Evolutionary conservation across 2,888 invertebrate species (phyloP).

Genomic region (Endotricha flammealis): DNA sequence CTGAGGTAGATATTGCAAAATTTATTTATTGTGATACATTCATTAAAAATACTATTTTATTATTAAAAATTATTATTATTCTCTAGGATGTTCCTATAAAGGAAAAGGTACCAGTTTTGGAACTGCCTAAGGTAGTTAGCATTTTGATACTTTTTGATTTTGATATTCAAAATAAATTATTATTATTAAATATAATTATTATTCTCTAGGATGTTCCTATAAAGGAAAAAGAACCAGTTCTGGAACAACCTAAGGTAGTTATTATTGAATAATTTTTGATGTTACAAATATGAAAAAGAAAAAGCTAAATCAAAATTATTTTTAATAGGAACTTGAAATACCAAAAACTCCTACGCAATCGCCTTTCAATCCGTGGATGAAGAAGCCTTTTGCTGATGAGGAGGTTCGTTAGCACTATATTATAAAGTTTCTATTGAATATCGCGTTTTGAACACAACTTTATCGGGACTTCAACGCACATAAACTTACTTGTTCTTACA

Average conservation of each 20-base stretch:
- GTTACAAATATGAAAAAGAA: background rate
- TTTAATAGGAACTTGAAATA: conserved; percentile 23
- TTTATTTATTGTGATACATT: background rate
- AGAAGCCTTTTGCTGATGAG: conserved; percentile 12
- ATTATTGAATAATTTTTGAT: background rate
- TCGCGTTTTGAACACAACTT: background rate
- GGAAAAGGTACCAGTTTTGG: conserved; percentile 3
- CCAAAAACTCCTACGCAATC: conserved; percentile 17
- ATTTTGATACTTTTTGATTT: background rate
- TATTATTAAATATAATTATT: background rate
- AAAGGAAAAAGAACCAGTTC: conserved; percentile 3
- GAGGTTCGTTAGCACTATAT: conserved; percentile 16
- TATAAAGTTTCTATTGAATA: background rate
- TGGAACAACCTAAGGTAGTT: conserved; percentile 12
- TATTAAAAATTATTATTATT: background rate
- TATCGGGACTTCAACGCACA: too few relatives aligned
- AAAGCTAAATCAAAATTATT: background rate
- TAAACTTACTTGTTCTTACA: too few relatives aligned
- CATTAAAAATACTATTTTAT: background rate
- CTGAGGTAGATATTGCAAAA: conserved; percentile 19
- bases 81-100: conserved; percentile 1
- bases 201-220: background rate
- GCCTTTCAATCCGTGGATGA: conserved; percentile 16
- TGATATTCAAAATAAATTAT: background rate
- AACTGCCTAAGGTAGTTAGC: conserved; percentile 10